Evolutionary conservation across 2,113 vertebrate species (phyloP).

Genomic region (Ranitomeya imitator): DNA sequence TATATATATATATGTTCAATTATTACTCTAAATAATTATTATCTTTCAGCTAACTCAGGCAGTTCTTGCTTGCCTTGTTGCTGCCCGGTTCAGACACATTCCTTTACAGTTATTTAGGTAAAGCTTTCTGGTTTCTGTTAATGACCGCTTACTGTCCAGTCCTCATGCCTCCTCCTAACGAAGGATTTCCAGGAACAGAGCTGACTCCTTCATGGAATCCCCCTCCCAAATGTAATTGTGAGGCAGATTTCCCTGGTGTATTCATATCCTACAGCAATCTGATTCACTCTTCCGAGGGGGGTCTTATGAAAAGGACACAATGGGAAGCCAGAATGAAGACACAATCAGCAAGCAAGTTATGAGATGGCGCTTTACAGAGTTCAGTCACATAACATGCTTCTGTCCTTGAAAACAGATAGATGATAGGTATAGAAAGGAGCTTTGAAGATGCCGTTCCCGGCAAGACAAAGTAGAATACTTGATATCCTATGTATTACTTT

Average conservation of each 20-base stretch:
- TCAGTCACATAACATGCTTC: not conserved
- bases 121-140: conserved; percentile 47
- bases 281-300: conserved; percentile 21
- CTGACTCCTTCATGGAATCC: conserved; percentile 38
- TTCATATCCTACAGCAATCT: conserved; percentile 47
- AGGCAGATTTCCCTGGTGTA: conserved; percentile 43
- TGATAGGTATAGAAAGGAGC: not conserved
- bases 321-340: conserved; percentile 5
- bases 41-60: not conserved
- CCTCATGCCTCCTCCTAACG: conserved; percentile 14
- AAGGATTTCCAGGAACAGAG: conserved; percentile 53
- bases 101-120: conserved; percentile 11
- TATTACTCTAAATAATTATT: not conserved
- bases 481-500: not conserved
- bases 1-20: no score
- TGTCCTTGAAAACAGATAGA: conserved; percentile 4
- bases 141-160: conserved; percentile 22
- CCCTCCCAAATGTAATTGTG: conserved; percentile 33
- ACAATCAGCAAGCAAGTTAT: conserved; percentile 17
- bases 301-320: not conserved
- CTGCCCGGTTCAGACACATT: not conserved
- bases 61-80: not conserved
- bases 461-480: not conserved
- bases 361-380: not conserved
- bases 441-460: conserved; percentile 15